phyloP scores from a whole-genome alignment of 92 coral and sea anemone species.

The Pocillopora meandrina region DNA sequence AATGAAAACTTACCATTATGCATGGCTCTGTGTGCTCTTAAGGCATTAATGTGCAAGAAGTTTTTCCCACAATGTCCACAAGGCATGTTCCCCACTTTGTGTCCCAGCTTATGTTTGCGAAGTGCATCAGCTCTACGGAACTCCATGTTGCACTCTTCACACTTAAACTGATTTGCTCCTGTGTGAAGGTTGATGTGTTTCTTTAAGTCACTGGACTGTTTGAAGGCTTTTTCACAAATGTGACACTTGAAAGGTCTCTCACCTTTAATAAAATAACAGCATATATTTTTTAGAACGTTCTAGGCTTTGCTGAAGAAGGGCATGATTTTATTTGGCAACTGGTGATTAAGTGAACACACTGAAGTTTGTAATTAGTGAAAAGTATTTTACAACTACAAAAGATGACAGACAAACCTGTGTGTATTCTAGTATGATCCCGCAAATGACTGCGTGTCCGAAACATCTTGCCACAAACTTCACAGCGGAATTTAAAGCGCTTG shows the following conservation, averaged over 20 bases:
- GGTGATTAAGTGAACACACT: too few relatives aligned
- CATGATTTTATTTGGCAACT: too few relatives aligned
- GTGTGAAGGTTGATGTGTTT: constrained; percentile 99
- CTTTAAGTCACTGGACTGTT: constrained; percentile 97
- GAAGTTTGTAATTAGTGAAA: too few relatives aligned
- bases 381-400: too few relatives aligned
- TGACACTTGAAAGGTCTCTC: constrained; percentile 97
- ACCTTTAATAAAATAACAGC: constrained; percentile 51
- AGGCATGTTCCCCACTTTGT: constrained; percentile 73
- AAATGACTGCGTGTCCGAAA: constrained; percentile 97
- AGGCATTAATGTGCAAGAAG: constrained; percentile 78
- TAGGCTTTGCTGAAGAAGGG: too few relatives aligned
- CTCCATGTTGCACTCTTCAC: constrained; percentile 95
- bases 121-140: constrained; percentile 97
- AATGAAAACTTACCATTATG: constrained; percentile 61
- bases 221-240: constrained; percentile 95
- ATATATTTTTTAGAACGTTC: background rate
- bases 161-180: constrained; percentile 94
- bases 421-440: constrained; percentile 96
- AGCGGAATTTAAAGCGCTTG: constrained; percentile 95
- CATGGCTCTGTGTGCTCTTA: constrained; percentile 71
- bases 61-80: constrained; percentile 83
- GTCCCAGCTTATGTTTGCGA: constrained; percentile 92
- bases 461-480: constrained; percentile 95
- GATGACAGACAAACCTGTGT: constrained; percentile 72